These are phyloP conservation scores for Coptodon rendalli DNA, from an alignment of 2,113 vertebrate genomes.

Conservation along the genomic window DNA sequence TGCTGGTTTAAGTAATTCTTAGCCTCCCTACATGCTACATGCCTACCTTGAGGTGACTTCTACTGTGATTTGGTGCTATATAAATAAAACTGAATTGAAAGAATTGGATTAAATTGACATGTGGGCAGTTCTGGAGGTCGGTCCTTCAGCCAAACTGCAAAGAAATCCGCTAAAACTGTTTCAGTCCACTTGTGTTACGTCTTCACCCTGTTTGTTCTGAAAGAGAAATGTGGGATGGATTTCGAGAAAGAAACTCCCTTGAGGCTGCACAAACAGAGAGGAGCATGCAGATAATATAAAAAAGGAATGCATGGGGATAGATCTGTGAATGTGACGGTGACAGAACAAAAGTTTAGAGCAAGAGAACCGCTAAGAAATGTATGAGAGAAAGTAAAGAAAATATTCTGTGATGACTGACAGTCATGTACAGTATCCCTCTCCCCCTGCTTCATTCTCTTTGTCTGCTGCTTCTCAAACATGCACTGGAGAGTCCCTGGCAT, in stretches of 20 bases:
- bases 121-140: not conserved
- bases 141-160: not conserved
- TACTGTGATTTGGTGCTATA: not conserved
- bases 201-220: not conserved
- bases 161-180: not conserved
- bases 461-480: not conserved
- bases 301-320: constrained; percentile 3
- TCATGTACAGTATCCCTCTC: not conserved
- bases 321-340: not conserved
- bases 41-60: not conserved
- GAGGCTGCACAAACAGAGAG: not conserved
- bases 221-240: constrained; percentile 6
- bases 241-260: not conserved
- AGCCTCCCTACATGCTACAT: not conserved
- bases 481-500: constrained; percentile 5
- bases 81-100: not conserved
- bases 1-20: not conserved
- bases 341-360: not conserved
- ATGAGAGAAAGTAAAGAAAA: not conserved
- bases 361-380: not conserved
- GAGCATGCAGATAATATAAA: not conserved
- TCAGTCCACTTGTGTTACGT: not conserved
- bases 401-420: not conserved
- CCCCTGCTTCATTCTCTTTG: not conserved
- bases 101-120: not conserved